These are phyloP conservation scores for Macroglossus sobrinus DNA, from an alignment of 2,113 vertebrate genomes.

Conservation along the genomic window DNA sequence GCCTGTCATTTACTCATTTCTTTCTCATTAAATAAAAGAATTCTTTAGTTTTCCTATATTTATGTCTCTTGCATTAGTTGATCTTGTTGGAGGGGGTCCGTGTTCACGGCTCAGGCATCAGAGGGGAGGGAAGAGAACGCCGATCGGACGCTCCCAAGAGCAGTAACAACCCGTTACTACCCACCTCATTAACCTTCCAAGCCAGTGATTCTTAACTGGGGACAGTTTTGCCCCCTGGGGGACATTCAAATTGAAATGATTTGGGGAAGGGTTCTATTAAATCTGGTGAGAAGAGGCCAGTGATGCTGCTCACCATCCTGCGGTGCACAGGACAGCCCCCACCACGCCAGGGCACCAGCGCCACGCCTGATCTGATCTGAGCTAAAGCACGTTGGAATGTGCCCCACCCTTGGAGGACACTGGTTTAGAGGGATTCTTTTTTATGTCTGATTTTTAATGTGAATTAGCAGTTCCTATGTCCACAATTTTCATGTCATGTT, in stretches of 20 bases:
- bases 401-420: neutral
- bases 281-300: neutral
- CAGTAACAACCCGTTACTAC: accelerated
- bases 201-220: neutral
- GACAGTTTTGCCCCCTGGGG: neutral
- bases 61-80: neutral
- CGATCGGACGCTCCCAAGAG: neutral
- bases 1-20: neutral
- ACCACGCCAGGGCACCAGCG: accelerated
- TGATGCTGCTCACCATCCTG: neutral
- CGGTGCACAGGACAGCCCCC: accelerated
- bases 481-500: neutral
- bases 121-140: neutral
- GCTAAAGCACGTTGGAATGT: neutral
- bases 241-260: neutral
- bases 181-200: accelerated
- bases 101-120: neutral
- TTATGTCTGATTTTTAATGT: neutral
- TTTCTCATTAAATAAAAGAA: constrained; percentile 32
- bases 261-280: neutral
- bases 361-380: neutral
- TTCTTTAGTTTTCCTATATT: constrained; percentile 16
- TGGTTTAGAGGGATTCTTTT: neutral
- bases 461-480: neutral
- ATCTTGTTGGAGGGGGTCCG: neutral